These are phyloP conservation scores for Phrynocephalus forsythii DNA, from an alignment of 2,797 vertebrate species.

Conservation along the genomic window DNA sequence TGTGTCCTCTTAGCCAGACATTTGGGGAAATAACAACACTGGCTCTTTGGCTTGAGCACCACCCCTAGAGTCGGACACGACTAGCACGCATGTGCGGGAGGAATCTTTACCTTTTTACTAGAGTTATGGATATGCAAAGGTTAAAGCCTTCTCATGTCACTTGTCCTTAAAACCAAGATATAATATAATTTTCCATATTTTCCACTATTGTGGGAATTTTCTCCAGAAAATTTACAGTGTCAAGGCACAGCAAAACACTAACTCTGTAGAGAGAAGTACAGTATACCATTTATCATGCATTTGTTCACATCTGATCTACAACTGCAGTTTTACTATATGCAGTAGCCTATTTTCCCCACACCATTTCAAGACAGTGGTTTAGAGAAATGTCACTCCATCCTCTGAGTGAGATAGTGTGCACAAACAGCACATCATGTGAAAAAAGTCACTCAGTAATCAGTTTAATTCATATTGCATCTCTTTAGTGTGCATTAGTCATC, in stretches of 20 bases:
- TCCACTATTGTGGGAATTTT: neutral
- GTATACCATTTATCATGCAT: no score
- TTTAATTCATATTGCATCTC: neutral
- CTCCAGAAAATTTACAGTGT: neutral
- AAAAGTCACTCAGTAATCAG: neutral
- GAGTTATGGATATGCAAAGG: neutral
- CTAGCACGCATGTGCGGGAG: no score
- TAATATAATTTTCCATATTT: neutral
- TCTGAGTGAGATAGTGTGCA: neutral
- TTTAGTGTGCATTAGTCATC: neutral
- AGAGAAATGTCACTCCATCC: neutral
- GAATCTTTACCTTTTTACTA: neutral
- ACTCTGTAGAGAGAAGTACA: neutral
- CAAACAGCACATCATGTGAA: neutral
- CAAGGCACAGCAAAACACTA: neutral
- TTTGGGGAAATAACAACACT: no score
- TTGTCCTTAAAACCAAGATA: neutral
- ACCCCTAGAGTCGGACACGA: no score
- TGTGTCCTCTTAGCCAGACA: no score
- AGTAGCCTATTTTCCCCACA: neutral
- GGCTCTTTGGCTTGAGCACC: no score
- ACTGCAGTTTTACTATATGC: neutral
- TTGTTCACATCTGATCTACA: neutral
- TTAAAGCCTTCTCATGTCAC: neutral
- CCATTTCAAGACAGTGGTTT: neutral